Evolutionary conservation across 2,113 vertebrate genomes (phyloP).

Genomic region (Coracopsis vasa): DNA sequence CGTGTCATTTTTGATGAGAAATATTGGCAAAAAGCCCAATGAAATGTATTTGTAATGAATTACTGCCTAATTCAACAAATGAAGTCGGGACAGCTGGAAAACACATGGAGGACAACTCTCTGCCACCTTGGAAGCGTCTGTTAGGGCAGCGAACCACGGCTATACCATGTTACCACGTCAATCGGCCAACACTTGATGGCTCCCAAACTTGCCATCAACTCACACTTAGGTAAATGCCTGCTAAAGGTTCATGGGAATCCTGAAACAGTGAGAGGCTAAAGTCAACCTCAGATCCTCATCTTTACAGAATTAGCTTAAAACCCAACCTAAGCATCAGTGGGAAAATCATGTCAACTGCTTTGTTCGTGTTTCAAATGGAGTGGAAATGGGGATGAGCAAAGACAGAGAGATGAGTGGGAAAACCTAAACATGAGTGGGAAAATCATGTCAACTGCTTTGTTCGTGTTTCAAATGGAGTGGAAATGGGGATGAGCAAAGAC

Average conservation of each 20-base stretch:
- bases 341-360: background rate
- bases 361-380: background rate
- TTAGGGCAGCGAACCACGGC: background rate
- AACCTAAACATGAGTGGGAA: background rate
- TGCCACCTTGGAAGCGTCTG: background rate
- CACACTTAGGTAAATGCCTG: fast-evolving
- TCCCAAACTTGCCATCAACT: background rate
- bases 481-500: background rate
- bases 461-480: background rate
- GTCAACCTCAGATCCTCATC: background rate
- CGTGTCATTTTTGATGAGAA: background rate
- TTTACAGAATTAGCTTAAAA: background rate
- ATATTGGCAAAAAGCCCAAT: constrained; percentile 20
- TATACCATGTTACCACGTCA: fast-evolving
- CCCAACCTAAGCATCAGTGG: too few relatives aligned
- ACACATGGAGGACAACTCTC: background rate
- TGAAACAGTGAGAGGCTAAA: background rate
- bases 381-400: background rate
- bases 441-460: background rate
- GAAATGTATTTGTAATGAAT: constrained; percentile 23
- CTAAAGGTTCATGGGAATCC: background rate
- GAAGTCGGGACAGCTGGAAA: background rate
- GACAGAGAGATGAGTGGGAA: background rate
- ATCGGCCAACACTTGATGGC: fast-evolving
- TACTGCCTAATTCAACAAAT: background rate